Conservation (phyloP, 2,113 vertebrate genomes). For the Mesitornis unicolor region DNA sequence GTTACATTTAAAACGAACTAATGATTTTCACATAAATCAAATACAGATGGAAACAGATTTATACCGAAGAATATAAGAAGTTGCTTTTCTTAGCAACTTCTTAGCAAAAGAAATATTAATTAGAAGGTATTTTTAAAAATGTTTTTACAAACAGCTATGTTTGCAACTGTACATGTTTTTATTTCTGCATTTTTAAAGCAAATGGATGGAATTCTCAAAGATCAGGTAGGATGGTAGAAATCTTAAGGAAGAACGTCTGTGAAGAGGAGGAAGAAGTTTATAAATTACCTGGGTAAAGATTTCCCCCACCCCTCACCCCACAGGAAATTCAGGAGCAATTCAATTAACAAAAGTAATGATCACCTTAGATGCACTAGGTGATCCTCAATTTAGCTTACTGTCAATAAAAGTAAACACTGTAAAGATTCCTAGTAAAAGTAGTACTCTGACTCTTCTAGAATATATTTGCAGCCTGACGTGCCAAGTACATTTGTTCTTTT, state of each 20-base stretch:
- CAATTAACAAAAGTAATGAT: neutral
- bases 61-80: neutral
- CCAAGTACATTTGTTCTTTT: neutral
- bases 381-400: neutral
- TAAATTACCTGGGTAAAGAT: neutral
- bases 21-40: neutral
- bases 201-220: neutral
- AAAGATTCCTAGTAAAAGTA: neutral
- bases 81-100: neutral
- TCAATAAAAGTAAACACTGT: neutral
- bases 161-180: neutral
- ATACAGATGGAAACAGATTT: neutral
- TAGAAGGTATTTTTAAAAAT: neutral
- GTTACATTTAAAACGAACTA: neutral
- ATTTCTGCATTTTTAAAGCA: neutral
- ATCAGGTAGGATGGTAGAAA: neutral
- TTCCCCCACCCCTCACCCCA: fast-evolving
- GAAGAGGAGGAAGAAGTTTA: neutral
- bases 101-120: neutral
- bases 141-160: neutral
- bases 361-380: neutral
- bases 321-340: neutral
- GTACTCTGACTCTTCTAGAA: neutral
- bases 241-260: neutral
- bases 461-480: neutral